Evolutionary conservation across 2,888 invertebrate genomes (phyloP), one percentile per base, ranked within the genome.

Genomic region (Drosophila nr. perissopoda): DNA sequence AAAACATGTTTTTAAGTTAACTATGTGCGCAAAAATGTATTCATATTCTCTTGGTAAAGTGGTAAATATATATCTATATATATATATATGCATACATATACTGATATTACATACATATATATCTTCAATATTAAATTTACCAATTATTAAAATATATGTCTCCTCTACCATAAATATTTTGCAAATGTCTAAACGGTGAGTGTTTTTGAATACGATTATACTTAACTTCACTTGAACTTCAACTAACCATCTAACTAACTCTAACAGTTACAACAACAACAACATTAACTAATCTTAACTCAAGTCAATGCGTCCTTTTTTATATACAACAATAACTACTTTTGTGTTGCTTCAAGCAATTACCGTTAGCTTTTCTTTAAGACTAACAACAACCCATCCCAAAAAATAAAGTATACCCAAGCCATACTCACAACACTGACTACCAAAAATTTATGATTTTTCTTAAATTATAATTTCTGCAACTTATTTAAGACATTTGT

Each of bases 121-220:
- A 75, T 66, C 51, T 63, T 81, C 61, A 73, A 72, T 74, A 73
- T 73, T 65, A 72, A 79, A 81, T 79, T 79, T 82, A 81, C 75
- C 88, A 49, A 70, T 53, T 48, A 31, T 60, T 78, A 80, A 66
- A 76, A 64, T 77, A 77, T 80, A 77, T 93, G 92, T 93, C 92
- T 92, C 87, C 79, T 81, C 90, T 85, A 89, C 84, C 84, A 85
- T 89, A 46, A 25, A 46, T 46, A 60, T 68, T 73, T 86, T 85
- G 85, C 85, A 86, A 85, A 86, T 81, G 85, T 86, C 85, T 86
- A 91, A 92, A 92, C 92, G 93, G 93, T 93, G 93, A 93, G 93
- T 93, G 92, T 92, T 93, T 92, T 92, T 87, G 88, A 86, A 86
- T 83, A 76, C 81, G 74, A 89, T 88, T 81, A 74, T 88, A 72